phyloP scores from a whole-genome alignment of 1,140 invertebrate species.

The Neodiprion virginianus region DNA sequence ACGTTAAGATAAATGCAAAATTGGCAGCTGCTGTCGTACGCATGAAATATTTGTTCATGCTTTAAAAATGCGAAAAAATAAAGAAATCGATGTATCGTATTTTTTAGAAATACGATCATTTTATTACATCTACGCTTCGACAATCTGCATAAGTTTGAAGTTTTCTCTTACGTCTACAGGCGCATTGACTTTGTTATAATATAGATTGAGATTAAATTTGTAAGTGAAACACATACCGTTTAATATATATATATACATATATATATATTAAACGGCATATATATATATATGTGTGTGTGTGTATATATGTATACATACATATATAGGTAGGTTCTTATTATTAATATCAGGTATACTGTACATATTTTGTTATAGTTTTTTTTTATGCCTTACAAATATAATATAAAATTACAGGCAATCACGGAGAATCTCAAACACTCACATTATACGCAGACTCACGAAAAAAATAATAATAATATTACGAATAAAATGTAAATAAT shows the following conservation, averaged over 20 bases:
- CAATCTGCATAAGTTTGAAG: too few relatives aligned
- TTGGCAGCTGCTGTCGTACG: too few relatives aligned
- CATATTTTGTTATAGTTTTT: constrained; percentile 47
- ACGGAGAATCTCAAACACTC: constrained; percentile 40
- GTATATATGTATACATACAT: too few relatives aligned
- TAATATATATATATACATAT: background rate
- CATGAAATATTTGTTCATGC: too few relatives aligned
- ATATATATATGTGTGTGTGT: too few relatives aligned
- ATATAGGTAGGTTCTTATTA: constrained; percentile 55
- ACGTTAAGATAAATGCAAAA: too few relatives aligned
- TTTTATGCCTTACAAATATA: constrained; percentile 60
- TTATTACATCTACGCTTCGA: too few relatives aligned
- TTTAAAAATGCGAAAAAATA: too few relatives aligned
- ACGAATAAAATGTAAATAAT: background rate
- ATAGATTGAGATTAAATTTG: background rate
- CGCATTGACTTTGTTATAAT: background rate
- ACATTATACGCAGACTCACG: background rate
- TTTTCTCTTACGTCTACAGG: too few relatives aligned
- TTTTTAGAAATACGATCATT: too few relatives aligned
- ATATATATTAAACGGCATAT: too few relatives aligned
- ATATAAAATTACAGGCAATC: constrained; percentile 63
- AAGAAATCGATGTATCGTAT: too few relatives aligned
- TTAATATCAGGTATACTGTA: constrained; percentile 61
- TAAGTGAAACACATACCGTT: constrained; percentile 1
- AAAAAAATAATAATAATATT: background rate